phyloP scores from a whole-genome alignment of 2,797 vertebrate genomes.

The Lycodopsis pacificus region DNA sequence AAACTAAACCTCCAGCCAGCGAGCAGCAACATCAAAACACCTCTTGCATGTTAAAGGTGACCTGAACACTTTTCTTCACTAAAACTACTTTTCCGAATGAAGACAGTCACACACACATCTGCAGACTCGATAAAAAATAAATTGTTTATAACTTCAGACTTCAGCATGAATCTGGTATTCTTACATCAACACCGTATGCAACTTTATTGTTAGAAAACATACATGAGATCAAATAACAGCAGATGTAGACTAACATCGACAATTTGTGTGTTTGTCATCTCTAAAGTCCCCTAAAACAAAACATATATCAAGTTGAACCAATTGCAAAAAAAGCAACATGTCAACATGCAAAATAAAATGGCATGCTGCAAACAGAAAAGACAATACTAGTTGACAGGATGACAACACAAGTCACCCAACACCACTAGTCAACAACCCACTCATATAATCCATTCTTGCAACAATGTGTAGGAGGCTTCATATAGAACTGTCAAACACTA shows the following conservation, averaged over 20 bases:
- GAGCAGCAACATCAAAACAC: not conserved
- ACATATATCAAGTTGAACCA: not conserved
- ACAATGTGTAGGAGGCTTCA: too few species aligned
- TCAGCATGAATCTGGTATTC: not conserved
- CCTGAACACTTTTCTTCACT: rapidly evolving
- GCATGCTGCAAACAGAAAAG: not conserved
- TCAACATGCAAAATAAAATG: not conserved
- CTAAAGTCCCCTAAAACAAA: not conserved
- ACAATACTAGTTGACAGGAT: not conserved
- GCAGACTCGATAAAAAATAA: not conserved
- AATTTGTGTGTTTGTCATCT: not conserved
- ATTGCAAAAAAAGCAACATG: not conserved
- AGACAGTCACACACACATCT: not conserved
- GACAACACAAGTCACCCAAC: not conserved
- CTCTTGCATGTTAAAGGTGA: not conserved
- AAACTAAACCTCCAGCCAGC: not conserved
- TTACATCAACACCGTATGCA: not conserved
- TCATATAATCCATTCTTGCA: not conserved
- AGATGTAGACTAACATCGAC: not conserved
- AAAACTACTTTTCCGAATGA: not conserved
- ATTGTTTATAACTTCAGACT: not conserved
- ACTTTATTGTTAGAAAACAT: not conserved
- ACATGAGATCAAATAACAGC: not conserved
- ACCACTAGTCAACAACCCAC: not conserved
- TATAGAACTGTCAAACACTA: too few species aligned